A percentile compares a stretch with the other conserved stretches of the same genome.
These are phyloP conservation scores for Rhagonycha lutea DNA, from an alignment of 2,888 invertebrate species.

Conservation along the genomic window DNA sequence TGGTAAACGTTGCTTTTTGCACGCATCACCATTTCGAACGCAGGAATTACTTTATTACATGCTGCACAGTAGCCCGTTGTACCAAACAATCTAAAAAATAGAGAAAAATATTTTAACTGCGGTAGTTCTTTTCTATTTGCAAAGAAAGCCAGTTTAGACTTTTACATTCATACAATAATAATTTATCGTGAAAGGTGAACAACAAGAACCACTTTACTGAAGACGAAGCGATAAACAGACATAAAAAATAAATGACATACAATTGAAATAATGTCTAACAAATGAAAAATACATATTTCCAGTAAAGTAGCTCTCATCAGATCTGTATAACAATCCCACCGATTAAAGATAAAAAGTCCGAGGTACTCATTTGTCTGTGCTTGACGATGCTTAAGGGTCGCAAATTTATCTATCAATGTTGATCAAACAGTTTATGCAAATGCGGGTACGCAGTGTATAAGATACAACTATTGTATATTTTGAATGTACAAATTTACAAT, in stretches of 20 bases:
- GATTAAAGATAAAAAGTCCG: too few species aligned
- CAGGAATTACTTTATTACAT: constrained; percentile 90
- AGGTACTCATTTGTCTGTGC: too few species aligned
- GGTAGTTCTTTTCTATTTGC: not conserved
- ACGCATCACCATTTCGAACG: constrained; percentile 95
- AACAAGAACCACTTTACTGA: not conserved
- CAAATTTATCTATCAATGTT: too few species aligned
- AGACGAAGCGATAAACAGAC: not conserved
- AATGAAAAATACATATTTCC: too few species aligned
- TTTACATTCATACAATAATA: not conserved
- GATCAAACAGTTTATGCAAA: too few species aligned
- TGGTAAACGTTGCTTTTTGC: constrained; percentile 92
- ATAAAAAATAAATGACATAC: not conserved
- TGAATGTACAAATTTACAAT: too few species aligned
- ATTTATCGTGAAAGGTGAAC: not conserved
- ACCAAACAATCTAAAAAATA: constrained; percentile 76
- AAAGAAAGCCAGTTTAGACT: not conserved
- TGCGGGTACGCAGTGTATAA: too few species aligned
- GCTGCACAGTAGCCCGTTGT: constrained; percentile 90
- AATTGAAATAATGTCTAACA: not conserved
- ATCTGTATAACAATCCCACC: too few species aligned
- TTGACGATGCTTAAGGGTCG: too few species aligned
- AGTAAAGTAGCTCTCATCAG: too few species aligned
- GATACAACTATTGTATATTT: too few species aligned
- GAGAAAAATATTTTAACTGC: not conserved